Evolutionary conservation across 2,113 vertebrate genomes (phyloP).

Genomic region (Paraplagusia blochii): DNA sequence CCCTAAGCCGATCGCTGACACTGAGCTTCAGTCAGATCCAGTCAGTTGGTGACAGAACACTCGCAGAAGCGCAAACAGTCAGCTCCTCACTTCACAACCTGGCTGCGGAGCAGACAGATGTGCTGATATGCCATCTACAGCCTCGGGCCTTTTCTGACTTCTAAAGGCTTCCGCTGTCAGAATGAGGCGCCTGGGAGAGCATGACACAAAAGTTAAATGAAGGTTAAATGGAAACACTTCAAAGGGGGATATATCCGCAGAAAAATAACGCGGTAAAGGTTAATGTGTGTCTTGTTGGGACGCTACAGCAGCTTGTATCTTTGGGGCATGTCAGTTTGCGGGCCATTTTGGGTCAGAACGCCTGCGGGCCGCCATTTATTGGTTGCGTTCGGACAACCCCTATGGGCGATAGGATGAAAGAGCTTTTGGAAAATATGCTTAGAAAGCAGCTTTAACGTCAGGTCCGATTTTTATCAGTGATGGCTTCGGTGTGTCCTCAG

Average conservation of each 20-base stretch:
- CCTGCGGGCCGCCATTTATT: conserved; percentile 52
- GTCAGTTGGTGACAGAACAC: conserved; percentile 22
- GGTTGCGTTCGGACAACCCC: conserved; percentile 27
- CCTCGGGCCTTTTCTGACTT: conserved; percentile 67
- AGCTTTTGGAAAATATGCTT: conserved; percentile 19
- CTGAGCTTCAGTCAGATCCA: conserved; percentile 19
- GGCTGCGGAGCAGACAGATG: conserved; percentile 66
- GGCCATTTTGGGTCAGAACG: conserved; percentile 61
- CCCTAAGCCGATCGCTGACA: conserved; percentile 30
- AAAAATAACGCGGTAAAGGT: conserved; percentile 67
- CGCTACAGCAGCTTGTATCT: conserved; percentile 68
- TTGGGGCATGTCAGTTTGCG: conserved; percentile 55
- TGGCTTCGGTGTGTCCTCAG: conserved; percentile 1
- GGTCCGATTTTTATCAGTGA: conserved; percentile 23
- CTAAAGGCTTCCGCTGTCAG: conserved; percentile 70
- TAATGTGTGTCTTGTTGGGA: conserved; percentile 74
- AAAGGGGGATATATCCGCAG: conserved; percentile 67
- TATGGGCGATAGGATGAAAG: conserved; percentile 16
- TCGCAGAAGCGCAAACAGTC: conserved; percentile 29
- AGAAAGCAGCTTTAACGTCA: conserved; percentile 21
- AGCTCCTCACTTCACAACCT: conserved; percentile 43
- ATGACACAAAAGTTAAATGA: conserved; percentile 71
- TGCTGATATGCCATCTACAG: conserved; percentile 69
- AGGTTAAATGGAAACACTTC: conserved; percentile 77
- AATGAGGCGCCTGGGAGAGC: conserved; percentile 55